Conservation (phyloP, 2,797 vertebrate species). For the Lepidocolaptes lacrymiger region DNA sequence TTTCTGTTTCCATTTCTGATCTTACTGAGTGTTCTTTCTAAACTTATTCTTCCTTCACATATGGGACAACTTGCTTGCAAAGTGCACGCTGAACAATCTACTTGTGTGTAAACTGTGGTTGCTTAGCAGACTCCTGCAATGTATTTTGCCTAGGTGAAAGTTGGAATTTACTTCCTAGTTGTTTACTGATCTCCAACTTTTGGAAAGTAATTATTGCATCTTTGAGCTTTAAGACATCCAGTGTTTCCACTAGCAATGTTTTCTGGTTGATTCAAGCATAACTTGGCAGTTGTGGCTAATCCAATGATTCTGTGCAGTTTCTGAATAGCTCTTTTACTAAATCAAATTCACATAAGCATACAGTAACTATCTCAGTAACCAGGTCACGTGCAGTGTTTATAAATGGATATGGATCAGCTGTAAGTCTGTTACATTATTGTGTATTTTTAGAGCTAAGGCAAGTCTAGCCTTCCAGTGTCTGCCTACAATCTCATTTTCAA, state of each 20-base stretch:
- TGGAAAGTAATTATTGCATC: neutral
- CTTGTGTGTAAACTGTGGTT: neutral
- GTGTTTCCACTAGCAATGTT: neutral
- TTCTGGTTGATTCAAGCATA: neutral
- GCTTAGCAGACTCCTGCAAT: neutral
- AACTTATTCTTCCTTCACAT: neutral
- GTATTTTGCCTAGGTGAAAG: neutral
- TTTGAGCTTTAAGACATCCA: neutral
- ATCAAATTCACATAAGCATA: neutral
- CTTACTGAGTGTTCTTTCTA: neutral
- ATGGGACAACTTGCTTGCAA: neutral
- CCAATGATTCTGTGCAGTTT: neutral
- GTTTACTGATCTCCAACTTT: neutral
- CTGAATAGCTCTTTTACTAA: neutral
- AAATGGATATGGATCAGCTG: neutral
- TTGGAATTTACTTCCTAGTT: neutral
- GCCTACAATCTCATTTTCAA: slow-evolving; percentile 11
- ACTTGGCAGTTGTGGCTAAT: neutral
- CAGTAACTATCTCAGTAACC: neutral
- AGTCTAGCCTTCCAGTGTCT: neutral
- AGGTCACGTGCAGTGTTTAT: neutral
- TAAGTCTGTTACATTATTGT: neutral
- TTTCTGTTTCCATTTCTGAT: neutral
- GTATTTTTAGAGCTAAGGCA: neutral
- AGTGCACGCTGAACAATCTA: neutral